Evolutionary conservation across 2,797 vertebrate species (phyloP).

Genomic region (Podarcis siculus): DNA sequence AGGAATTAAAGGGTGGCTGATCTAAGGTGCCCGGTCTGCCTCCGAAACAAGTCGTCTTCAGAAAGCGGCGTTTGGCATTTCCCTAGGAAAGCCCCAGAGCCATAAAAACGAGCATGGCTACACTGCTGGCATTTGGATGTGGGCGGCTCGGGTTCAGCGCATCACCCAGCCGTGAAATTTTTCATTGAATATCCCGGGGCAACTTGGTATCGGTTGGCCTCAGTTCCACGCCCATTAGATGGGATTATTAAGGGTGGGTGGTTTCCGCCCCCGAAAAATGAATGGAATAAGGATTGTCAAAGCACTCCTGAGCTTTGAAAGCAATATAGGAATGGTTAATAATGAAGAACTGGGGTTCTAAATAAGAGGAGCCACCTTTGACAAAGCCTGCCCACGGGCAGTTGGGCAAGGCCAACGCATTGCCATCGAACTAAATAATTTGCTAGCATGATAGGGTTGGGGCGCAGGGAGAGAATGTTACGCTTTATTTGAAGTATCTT

Average conservation of each 20-base stretch:
- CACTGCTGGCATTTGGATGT: background rate
- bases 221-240: conserved; percentile 31
- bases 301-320: background rate
- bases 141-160: background rate
- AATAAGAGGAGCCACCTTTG: background rate
- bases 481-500: background rate
- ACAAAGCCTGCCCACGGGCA: background rate
- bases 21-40: too few species aligned
- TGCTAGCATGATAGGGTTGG: background rate
- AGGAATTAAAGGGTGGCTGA: too few species aligned
- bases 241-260: conserved; percentile 31
- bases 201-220: conserved; percentile 28
- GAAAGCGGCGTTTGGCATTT: background rate
- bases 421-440: background rate
- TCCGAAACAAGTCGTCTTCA: background rate
- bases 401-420: background rate
- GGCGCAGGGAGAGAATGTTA: background rate
- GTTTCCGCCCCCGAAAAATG: background rate
- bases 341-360: background rate
- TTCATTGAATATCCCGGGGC: conserved; percentile 5
- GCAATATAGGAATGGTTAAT: background rate
- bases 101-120: background rate
- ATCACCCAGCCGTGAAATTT: conserved; percentile 8
- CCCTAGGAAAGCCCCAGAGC: background rate
- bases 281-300: background rate